Base-by-base conservation (phyloP, 2,888 invertebrate genomes). In the Sisyra nigra region DNA sequence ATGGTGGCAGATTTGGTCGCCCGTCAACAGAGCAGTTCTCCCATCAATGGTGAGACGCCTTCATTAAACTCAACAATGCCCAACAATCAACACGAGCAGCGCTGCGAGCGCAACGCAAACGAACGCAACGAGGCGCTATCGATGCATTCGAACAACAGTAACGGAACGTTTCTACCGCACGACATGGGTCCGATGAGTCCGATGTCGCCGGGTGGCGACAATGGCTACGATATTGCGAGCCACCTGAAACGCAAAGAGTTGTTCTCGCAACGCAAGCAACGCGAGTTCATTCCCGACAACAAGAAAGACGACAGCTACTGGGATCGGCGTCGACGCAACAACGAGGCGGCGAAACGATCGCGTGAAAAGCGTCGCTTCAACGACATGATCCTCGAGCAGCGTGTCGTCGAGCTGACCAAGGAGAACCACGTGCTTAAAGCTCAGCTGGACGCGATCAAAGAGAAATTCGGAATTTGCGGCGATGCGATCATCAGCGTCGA, bases 271-370 rank as follows among this genome's bases (percentile, higher is more conserved):
- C 76, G 93, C 54, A 94, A 94, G 59, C 93, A 93, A 58, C 72
- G 96, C 10, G 93, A 94, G 61, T 94, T 96, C 63, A 94, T 93
- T 48, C 94, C 94, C 0, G 94, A 94, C 60, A 87, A 78, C 64
- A 92, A 92, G 61, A 96, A 96, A 60, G 94, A 96, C 57, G 91
- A 93, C 55, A 88, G 86, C 56, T 96, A 96, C 64, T 96, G 97
- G 97, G 93, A 94, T 62, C 77, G 94, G 45, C 73, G 97, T 45
- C 73, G 94, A 48, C 76, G 94, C 46, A 96, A 97, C 66, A 97
- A 97, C 63, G 94, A 94, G 62, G 96, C 96, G 1, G 96, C 96
- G 45, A 92, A 96, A 60, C 70, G 93, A 36, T 93, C 93, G 5
- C 76, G 94, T n/a, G 94, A 96, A 62, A 96, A 96, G 62, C 75